phyloP scores from a whole-genome alignment of 2,797 vertebrate genomes.

The Poliocrania exsul region DNA sequence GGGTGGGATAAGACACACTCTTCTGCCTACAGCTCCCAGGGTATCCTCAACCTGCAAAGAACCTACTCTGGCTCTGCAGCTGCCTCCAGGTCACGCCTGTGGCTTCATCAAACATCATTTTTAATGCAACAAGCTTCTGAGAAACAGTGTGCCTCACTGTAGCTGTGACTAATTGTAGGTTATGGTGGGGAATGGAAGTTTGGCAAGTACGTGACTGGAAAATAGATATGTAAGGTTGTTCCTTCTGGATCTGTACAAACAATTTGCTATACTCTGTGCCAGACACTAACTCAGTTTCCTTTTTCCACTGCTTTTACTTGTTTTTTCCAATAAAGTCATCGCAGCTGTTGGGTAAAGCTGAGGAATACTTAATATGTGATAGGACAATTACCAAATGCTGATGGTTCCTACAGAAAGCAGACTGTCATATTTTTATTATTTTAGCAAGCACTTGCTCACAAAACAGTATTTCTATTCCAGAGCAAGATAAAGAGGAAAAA shows the following conservation, averaged over 20 bases:
- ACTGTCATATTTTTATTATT: background rate
- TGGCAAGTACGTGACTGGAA: background rate
- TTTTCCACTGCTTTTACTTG: background rate
- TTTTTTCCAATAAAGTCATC: slow-evolving; percentile 2
- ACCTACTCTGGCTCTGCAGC: background rate
- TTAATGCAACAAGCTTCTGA: background rate
- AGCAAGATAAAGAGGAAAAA: background rate
- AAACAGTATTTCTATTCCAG: background rate
- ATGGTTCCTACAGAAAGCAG: background rate
- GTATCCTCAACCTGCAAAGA: background rate
- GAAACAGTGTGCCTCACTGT: background rate
- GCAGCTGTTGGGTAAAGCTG: background rate
- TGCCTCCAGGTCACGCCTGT: background rate
- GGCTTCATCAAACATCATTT: background rate
- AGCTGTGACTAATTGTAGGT: background rate
- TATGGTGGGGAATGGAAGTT: background rate
- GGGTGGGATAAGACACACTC: rapidly evolving
- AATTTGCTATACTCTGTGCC: background rate
- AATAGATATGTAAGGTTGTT: background rate
- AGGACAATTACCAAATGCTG: background rate
- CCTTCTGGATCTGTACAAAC: background rate
- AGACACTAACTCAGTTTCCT: background rate
- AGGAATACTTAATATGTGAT: background rate
- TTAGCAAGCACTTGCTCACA: background rate
- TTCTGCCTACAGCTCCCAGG: background rate